Conservation (phyloP, 2,888 invertebrate species). For the Liopterus haemorrhoidalis region DNA sequence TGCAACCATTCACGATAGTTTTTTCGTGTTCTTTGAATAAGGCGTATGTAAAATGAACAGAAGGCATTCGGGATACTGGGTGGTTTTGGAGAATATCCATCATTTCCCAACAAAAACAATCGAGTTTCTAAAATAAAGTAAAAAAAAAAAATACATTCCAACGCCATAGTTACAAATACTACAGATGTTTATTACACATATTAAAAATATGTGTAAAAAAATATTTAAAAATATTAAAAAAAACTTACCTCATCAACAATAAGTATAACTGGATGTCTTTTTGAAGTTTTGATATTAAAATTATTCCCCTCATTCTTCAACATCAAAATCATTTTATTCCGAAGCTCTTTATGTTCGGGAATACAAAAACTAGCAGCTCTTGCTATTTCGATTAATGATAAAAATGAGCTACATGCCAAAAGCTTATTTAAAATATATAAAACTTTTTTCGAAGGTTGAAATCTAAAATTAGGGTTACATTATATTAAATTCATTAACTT, state of each 20-base stretch:
- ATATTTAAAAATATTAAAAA: conserved; percentile 22
- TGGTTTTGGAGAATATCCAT: conserved; percentile 59
- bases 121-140: conserved; percentile 58
- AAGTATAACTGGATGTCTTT: conserved; percentile 57
- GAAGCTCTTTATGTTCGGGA: conserved; percentile 43
- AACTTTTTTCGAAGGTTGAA: conserved; percentile 35
- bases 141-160: conserved; percentile 29
- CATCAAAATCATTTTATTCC: conserved; percentile 43
- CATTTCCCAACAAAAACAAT: conserved; percentile 75
- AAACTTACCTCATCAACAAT: conserved; percentile 61
- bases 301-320: conserved; percentile 46
- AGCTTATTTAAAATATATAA: conserved; percentile 45
- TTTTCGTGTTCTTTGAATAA: conserved; percentile 56
- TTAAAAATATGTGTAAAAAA: neutral
- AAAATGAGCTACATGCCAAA: conserved; percentile 41
- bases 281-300: conserved; percentile 45
- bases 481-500: conserved; percentile 39
- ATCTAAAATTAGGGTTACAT: conserved; percentile 25
- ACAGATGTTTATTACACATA: conserved; percentile 1
- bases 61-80: conserved; percentile 69
- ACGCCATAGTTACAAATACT: conserved; percentile 20
- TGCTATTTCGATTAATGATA: conserved; percentile 44
- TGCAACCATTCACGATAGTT: conserved; percentile 52
- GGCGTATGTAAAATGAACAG: conserved; percentile 60
- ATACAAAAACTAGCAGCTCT: conserved; percentile 44